Evolutionary conservation across 2,888 invertebrate species (phyloP).

Genomic region (Drosophila parthenogenetica): DNA sequence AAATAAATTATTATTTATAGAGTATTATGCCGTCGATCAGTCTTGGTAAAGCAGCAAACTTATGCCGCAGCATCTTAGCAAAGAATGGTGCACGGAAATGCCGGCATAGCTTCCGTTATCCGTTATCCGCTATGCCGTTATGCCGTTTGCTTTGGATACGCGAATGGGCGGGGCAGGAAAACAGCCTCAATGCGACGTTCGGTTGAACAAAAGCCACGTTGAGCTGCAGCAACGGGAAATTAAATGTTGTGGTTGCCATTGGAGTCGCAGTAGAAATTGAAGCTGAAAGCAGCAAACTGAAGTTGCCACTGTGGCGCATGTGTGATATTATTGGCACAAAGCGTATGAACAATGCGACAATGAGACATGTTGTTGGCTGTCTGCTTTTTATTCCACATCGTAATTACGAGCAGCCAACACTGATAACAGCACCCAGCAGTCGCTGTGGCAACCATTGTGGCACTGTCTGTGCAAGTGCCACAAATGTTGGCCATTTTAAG

Average conservation of each 20-base stretch:
- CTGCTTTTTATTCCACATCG: conserved; percentile 48
- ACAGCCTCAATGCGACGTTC: conserved; percentile 59
- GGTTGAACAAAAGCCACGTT: conserved; percentile 48
- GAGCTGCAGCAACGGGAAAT: conserved; percentile 50
- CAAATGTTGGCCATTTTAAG: conserved; percentile 37
- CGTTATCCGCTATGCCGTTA: background rate
- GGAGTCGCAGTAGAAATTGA: conserved; percentile 11
- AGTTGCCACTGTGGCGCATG: conserved; percentile 70
- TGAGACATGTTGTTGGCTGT: conserved; percentile 36
- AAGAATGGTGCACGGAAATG: conserved; percentile 64
- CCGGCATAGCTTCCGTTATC: conserved; percentile 66
- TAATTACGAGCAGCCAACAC: conserved; percentile 47
- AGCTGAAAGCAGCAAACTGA: conserved; percentile 1
- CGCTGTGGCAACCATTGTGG: background rate
- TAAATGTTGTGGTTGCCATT: conserved; percentile 51
- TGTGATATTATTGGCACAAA: conserved; percentile 74
- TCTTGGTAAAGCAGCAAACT: background rate
- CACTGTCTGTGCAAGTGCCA: conserved; percentile 20
- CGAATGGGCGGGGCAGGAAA: conserved; percentile 36
- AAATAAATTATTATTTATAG: no score
- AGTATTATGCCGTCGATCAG: conserved; percentile 10
- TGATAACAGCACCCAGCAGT: conserved; percentile 43
- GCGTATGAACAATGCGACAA: conserved; percentile 43
- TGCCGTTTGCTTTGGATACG: conserved; percentile 40
- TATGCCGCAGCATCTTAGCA: conserved; percentile 50